phyloP scores from a whole-genome alignment of 2,797 vertebrate species.

The Propithecus perrieri region DNA sequence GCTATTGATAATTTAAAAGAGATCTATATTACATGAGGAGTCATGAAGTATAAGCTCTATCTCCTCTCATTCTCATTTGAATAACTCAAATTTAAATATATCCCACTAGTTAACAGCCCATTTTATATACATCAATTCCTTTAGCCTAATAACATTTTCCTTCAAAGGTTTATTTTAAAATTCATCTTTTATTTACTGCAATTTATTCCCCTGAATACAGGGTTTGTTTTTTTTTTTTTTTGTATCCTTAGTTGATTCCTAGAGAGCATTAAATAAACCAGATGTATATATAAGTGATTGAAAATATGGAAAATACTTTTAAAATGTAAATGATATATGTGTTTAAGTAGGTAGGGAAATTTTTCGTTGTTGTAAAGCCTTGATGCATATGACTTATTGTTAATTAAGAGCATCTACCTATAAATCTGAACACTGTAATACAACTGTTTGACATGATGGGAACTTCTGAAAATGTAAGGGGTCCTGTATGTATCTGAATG shows the following conservation, averaged over 20 bases:
- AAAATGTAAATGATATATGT: neutral
- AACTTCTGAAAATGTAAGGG: neutral
- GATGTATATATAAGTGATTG: neutral
- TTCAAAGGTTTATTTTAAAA: conserved; percentile 10
- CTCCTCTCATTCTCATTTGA: neutral
- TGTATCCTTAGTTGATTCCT: neutral
- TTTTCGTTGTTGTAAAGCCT: conserved; percentile 40
- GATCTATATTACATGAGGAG: neutral
- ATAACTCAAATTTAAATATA: neutral
- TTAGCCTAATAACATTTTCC: neutral
- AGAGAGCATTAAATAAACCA: conserved; percentile 5
- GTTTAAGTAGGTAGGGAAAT: neutral
- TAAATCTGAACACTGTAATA: conserved; percentile 8
- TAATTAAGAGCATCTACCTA: conserved; percentile 32
- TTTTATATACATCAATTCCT: neutral
- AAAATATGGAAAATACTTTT: conserved; percentile 22
- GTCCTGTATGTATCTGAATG: neutral
- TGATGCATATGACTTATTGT: neutral
- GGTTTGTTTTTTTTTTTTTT: neutral
- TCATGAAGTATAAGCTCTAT: neutral
- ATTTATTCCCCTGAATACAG: neutral
- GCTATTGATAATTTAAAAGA: neutral
- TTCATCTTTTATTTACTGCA: neutral
- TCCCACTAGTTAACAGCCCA: neutral
- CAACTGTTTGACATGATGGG: neutral